Conservation (phyloP, 2,888 invertebrate species). For the Synergus umbraculus region DNA sequence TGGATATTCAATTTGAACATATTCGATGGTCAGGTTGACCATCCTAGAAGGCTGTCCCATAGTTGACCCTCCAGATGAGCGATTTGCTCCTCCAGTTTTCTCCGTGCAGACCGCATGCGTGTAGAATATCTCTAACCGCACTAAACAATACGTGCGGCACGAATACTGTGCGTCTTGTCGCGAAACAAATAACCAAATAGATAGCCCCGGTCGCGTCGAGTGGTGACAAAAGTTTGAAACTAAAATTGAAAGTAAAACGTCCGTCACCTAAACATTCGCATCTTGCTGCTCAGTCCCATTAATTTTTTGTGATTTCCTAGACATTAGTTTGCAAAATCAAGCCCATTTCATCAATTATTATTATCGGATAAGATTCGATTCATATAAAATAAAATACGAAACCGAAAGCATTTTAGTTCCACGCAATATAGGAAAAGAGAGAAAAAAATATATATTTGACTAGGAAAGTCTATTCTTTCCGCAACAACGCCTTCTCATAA, state of each 20-base stretch:
- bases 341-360: no score
- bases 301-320: no score
- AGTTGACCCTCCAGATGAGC: no score
- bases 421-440: background rate
- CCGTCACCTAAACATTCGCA: constrained; percentile 65
- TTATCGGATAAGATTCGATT: no score
- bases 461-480: constrained; percentile 26
- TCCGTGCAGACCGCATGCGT: constrained; percentile 59
- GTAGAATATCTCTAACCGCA: constrained; percentile 65
- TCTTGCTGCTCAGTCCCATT: background rate
- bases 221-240: constrained; percentile 68
- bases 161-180: constrained; percentile 66
- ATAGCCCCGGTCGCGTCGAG: constrained; percentile 61
- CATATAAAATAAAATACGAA: background rate
- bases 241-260: constrained; percentile 73
- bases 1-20: no score
- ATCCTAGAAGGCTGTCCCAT: no score
- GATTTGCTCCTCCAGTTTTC: no score
- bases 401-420: background rate
- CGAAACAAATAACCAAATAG: constrained; percentile 65
- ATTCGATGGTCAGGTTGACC: no score
- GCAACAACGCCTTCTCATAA: constrained; percentile 46
- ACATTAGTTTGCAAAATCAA: no score
- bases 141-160: constrained; percentile 69
- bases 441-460: constrained; percentile 20